A percentile compares a stretch with the other conserved stretches of the same genome.
Evolutionary conservation across 2,888 invertebrate genomes (phyloP).

Genomic region (Drosophila phalerata): DNA sequence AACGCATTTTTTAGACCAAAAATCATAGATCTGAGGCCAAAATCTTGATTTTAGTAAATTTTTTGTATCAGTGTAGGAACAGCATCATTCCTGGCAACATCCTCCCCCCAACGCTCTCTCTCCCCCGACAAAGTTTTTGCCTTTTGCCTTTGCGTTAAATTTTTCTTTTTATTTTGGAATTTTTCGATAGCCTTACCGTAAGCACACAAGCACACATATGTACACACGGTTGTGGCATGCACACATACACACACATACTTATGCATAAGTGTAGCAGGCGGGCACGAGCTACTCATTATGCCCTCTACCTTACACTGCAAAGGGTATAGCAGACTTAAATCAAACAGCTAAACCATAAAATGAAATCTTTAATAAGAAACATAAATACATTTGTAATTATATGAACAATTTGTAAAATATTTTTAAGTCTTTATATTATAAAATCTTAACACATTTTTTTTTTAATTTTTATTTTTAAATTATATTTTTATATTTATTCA

Average conservation of each 20-base stretch:
- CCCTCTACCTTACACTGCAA: neutral
- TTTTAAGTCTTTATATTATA: neutral
- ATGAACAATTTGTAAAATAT: neutral
- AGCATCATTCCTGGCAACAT: constrained; percentile 50
- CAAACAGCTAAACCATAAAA: neutral
- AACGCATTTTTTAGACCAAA: no score
- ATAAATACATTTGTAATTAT: neutral
- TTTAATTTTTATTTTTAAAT: neutral
- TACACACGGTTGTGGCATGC: constrained; percentile 33
- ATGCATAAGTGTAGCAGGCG: constrained; percentile 56
- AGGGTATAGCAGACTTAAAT: constrained; percentile 1
- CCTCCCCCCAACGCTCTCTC: constrained; percentile 23
- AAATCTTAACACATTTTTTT: neutral
- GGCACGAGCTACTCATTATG: constrained; percentile 75
- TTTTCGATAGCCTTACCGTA: constrained; percentile 75
- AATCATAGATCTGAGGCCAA: no score
- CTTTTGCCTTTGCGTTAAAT: constrained; percentile 79
- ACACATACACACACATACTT: constrained; percentile 38
- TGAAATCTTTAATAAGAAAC: neutral
- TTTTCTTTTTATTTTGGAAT: constrained; percentile 81
- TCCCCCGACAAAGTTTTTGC: constrained; percentile 65
- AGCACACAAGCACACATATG: constrained; percentile 40
- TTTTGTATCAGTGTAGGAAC: no score
- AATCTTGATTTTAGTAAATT: no score
- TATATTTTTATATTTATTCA: neutral